Evolutionary conservation across 2,113 vertebrate genomes (phyloP), one percentile per base, ranked within the genome.

Genomic region (Barbus barbus): DNA sequence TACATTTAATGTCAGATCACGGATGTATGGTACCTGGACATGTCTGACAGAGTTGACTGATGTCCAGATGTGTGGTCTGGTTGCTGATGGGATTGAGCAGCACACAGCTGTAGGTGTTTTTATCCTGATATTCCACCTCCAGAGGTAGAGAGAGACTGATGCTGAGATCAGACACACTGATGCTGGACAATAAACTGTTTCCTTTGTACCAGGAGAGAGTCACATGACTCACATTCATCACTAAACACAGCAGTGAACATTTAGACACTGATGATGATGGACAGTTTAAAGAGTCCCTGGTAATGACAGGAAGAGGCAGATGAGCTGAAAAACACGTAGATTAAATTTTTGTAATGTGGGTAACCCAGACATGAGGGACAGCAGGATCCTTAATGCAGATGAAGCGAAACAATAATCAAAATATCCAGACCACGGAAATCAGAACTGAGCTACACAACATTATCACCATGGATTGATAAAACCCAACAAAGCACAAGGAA

Each of bases 81-180:
- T 67, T 80, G 0, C 0, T 65, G 78, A 80, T 31, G 2, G 38
- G 14, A 31, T 80, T 80, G 38, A 22, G 14, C 2, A 65, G 0
- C 24, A 80, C 78, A 80, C 78, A 80, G 16, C 60, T 80, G 78
- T 80, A 80, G 1, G 18, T 22, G 41, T 80, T 80, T 0, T 80
- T 46, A 2, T 69, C 48, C 48, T 51, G 48, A 51, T 51, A 28
- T 33, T 80, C 24, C 24, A 65, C 38, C 18, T 80, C 60, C 60
- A 80, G 78, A 80, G 24, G 38, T 33, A 80, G 60, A 80, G 78
- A 65, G 60, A 80, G 36, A 13, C 60, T 65, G 78, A 18, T 65
- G 78, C 28, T 80, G 78, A 67, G 78, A 65, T 80, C 60, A 80
- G 60, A 80, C 36, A 65, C 78, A 46, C 78, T 80, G 78, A 80